A percentile compares a stretch with the other conserved stretches of the same genome.
Conservation (phyloP, 2,888 invertebrate genomes). For the Drosophila subquinaria region DNA sequence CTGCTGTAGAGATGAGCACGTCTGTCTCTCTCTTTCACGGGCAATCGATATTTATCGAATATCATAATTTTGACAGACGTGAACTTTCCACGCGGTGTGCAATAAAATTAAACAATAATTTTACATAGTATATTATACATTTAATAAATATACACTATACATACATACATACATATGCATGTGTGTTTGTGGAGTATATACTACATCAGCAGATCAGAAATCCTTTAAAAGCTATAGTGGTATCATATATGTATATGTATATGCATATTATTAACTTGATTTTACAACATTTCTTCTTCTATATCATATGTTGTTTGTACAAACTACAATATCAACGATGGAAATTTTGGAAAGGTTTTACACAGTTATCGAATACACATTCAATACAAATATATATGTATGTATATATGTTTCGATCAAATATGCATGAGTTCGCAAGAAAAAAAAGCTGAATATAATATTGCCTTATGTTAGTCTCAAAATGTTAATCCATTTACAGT, state of each 20-base stretch:
- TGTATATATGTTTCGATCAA: background rate
- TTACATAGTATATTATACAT: conserved; percentile 19
- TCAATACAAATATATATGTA: conserved; percentile 10
- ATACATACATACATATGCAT: conserved; percentile 26
- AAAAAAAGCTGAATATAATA: conserved; percentile 26
- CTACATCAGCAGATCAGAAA: conserved; percentile 14
- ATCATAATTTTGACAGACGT: background rate
- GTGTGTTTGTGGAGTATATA: background rate
- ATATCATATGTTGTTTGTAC: conserved; percentile 4
- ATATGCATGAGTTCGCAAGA: conserved; percentile 8
- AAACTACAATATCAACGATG: conserved; percentile 20
- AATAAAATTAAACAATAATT: conserved; percentile 16
- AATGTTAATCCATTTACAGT: conserved; percentile 9
- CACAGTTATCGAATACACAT: conserved; percentile 5
- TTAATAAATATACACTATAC: conserved; percentile 32
- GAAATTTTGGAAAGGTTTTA: conserved; percentile 9
- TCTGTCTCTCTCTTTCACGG: background rate
- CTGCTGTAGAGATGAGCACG: background rate
- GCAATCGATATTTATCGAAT: background rate
- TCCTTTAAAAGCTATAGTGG: conserved; percentile 16
- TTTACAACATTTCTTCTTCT: background rate
- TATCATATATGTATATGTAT: background rate
- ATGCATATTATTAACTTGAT: conserved; percentile 2
- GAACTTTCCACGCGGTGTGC: background rate
- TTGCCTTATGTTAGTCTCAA: conserved; percentile 2